phyloP scores from a whole-genome alignment of 2,113 vertebrate genomes.

The Sminthopsis crassicaudata region DNA sequence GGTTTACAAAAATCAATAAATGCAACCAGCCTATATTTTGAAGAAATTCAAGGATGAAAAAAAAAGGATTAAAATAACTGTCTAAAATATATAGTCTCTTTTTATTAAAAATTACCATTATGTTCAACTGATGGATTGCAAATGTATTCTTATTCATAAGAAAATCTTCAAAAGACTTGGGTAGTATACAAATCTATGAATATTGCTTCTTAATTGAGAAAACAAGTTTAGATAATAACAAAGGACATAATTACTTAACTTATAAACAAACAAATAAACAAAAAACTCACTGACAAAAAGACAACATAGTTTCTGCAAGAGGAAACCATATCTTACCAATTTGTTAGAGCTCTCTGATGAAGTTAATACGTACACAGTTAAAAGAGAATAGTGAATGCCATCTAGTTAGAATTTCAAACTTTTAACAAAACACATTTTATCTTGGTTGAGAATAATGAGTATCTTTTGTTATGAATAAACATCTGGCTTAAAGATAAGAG shows the following conservation, averaged over 20 bases:
- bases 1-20: neutral
- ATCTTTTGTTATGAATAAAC: neutral
- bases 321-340: neutral
- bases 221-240: neutral
- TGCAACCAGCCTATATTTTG: neutral
- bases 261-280: neutral
- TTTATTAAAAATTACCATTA: neutral
- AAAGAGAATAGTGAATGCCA: neutral
- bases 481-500: neutral
- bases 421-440: neutral
- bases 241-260: neutral
- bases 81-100: neutral
- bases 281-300: neutral
- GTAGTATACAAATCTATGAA: neutral
- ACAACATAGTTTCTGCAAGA: neutral
- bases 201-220: neutral
- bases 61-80: neutral
- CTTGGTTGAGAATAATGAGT: neutral
- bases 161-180: neutral
- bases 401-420: neutral
- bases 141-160: neutral
- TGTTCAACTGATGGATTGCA: neutral
- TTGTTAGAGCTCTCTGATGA: neutral
- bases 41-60: neutral
- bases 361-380: neutral